phyloP scores from a whole-genome alignment of 2,888 invertebrate genomes.

The Trilocha varians region DNA sequence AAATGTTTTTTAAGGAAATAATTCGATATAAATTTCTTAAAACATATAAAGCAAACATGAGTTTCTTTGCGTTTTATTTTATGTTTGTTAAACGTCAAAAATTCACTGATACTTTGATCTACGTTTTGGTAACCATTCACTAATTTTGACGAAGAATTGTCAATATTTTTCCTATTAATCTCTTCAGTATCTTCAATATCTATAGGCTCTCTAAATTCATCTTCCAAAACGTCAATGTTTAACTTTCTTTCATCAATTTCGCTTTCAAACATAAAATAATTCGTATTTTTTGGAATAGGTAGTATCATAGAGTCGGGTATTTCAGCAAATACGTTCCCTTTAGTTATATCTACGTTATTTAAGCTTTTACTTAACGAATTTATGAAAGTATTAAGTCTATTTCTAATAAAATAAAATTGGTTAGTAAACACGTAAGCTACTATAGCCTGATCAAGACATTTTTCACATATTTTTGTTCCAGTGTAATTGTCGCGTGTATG shows the following conservation, averaged over 20 bases:
- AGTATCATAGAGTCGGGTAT: conserved; percentile 41
- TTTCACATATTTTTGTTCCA: conserved; percentile 56
- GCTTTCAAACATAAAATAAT: conserved; percentile 18
- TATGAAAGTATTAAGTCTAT: conserved; percentile 43
- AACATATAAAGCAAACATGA: no score
- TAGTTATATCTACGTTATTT: conserved; percentile 19
- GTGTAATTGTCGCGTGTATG: conserved; percentile 33
- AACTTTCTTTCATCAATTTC: conserved; percentile 33
- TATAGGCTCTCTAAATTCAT: conserved; percentile 42
- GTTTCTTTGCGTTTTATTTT: no score
- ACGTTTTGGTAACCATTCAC: conserved; percentile 35
- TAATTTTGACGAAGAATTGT: no score
- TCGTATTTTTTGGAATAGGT: conserved; percentile 25
- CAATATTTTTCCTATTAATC: no score
- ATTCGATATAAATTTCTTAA: conserved; percentile 51
- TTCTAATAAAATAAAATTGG: conserved; percentile 36
- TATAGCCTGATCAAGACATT: conserved; percentile 47
- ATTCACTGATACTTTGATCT: conserved; percentile 30
- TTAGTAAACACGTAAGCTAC: conserved; percentile 46
- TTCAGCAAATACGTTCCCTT: conserved; percentile 46
- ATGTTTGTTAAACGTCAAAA: conserved; percentile 49
- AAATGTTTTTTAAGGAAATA: conserved; percentile 51
- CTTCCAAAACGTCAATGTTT: conserved; percentile 53
- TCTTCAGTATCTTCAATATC: conserved; percentile 35
- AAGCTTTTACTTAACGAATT: conserved; percentile 39